A percentile compares a stretch with the other conserved stretches of the same genome.
These are phyloP conservation scores for Tricholaema leucomelas DNA, from an alignment of 2,113 vertebrate genomes.

Conservation along the genomic window DNA sequence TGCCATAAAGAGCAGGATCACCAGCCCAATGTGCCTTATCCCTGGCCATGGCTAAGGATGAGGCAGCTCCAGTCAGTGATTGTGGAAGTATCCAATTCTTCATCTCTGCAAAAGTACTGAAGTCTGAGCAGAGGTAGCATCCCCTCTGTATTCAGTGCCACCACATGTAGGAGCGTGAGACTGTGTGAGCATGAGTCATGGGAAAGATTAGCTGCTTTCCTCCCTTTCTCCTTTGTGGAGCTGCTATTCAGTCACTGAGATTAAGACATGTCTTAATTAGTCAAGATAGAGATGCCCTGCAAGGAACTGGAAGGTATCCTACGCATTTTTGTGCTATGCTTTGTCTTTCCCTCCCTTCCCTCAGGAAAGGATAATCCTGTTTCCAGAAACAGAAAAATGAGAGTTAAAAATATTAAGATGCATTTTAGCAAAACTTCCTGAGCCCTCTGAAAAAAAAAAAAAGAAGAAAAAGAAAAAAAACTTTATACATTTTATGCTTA, in stretches of 20 bases:
- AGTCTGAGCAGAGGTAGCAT: neutral
- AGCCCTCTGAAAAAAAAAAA: neutral
- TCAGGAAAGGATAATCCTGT: neutral
- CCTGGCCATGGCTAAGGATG: accelerated
- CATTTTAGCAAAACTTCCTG: neutral
- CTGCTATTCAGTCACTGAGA: conserved; percentile 40
- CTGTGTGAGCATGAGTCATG: conserved; percentile 38
- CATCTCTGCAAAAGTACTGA: neutral
- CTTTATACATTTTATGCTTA: conserved; percentile 20
- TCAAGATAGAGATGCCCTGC: conserved; percentile 31
- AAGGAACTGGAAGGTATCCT: conserved; percentile 47
- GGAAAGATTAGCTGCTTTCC: conserved; percentile 60
- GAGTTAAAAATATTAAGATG: conserved; percentile 3
- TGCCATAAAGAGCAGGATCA: neutral
- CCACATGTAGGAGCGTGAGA: neutral
- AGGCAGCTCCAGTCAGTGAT: accelerated
- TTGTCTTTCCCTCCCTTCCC: conserved; percentile 15
- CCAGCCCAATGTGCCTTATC: accelerated
- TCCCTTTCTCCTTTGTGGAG: conserved; percentile 15
- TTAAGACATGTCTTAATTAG: conserved; percentile 65
- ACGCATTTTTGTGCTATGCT: conserved; percentile 43
- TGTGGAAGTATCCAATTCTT: neutral
- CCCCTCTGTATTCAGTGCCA: neutral
- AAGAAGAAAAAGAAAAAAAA: neutral
- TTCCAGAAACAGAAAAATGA: conserved; percentile 22